Percentiles rank a stretch among this genome's conserved stretches.
phyloP scores from a whole-genome alignment of 1,140 invertebrate genomes.

The Nephila pilipes region DNA sequence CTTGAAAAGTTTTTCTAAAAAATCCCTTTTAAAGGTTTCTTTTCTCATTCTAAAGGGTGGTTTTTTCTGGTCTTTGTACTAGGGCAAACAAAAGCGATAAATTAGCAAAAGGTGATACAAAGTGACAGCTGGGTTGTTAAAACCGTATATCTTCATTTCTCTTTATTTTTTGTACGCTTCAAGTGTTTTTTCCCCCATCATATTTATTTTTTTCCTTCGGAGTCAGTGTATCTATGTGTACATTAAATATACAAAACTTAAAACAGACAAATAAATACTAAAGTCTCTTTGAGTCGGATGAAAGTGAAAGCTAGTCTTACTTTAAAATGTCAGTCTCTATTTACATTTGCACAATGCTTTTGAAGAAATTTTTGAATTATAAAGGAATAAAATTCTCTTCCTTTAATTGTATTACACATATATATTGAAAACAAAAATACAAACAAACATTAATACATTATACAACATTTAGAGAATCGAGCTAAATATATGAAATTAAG shows the following conservation, averaged over 20 bases:
- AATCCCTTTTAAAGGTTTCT: constrained; percentile 1
- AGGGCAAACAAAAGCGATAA: constrained; percentile 18
- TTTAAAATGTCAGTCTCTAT: too few relatives aligned
- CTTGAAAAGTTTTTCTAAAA: neutral
- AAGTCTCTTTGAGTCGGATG: neutral
- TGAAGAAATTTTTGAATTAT: too few relatives aligned
- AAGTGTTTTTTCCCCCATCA: neutral
- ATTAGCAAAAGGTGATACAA: constrained; percentile 23
- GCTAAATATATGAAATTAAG: too few relatives aligned
- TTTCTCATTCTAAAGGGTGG: neutral
- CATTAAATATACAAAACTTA: neutral
- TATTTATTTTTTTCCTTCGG: neutral
- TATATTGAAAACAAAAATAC: too few relatives aligned
- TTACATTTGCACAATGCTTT: too few relatives aligned
- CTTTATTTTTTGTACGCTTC: neutral
- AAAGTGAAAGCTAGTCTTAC: neutral
- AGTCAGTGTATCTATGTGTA: neutral
- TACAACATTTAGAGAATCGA: too few relatives aligned
- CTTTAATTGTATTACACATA: too few relatives aligned
- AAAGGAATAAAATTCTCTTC: too few relatives aligned
- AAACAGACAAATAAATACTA: neutral
- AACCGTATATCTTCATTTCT: neutral
- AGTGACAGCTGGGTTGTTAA: constrained; percentile 13
- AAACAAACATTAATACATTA: too few relatives aligned
- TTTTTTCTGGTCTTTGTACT: neutral